Evolutionary conservation across 1,140 invertebrate species (phyloP), one percentile per base, ranked within the genome.

Genomic region (Littorina saxatilis): DNA sequence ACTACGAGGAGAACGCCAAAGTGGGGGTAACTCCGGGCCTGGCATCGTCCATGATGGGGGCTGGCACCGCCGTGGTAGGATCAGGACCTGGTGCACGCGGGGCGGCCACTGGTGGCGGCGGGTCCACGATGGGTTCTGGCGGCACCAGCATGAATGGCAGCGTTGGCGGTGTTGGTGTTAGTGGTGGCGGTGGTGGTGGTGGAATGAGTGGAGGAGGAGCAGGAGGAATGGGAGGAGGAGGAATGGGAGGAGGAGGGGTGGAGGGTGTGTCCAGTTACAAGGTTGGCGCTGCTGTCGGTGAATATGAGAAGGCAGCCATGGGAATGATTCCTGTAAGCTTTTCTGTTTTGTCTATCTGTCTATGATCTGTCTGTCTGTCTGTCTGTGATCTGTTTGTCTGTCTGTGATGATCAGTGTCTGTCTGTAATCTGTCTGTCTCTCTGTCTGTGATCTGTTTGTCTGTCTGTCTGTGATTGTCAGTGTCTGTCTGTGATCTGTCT

Each of bases 241-340:
- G 47, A 23, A 29, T 50, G 32, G 37, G 58, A 43, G 35, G n/a
- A n/a, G 52, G 87, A 32, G 37, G 66, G 77, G 27, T 68, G 82
- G 39, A 55, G 27, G 61, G 50, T n/a, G 77, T 80, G 52, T n/a
- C 29, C 55, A 81, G 70, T 58, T 66, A 63, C 66, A 82, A 35
- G 39, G 73, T 85, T 7, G 84, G 84, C 20, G 68, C 13, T 4
- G 66, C 47, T 7, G 79, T 87, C 20, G 88, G 89, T 5, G 90
- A 92, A 63, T 80, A 88, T 29, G 88, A 91, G 58, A 82, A 87
- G 81, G 80, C 86, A 27, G 63, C 84, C 58, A 89, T 94, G 90
- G 94, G 94, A 43, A 93, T 95, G 2, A 96, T 96, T 90, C 95
- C 95, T 2, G 95, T 95, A 80, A 94, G 94, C 84, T 29, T 81